A percentile compares a stretch with the other conserved stretches of the same genome.
phyloP scores from a whole-genome alignment of 2,113 vertebrate species.

The Fulmarus glacialis region DNA sequence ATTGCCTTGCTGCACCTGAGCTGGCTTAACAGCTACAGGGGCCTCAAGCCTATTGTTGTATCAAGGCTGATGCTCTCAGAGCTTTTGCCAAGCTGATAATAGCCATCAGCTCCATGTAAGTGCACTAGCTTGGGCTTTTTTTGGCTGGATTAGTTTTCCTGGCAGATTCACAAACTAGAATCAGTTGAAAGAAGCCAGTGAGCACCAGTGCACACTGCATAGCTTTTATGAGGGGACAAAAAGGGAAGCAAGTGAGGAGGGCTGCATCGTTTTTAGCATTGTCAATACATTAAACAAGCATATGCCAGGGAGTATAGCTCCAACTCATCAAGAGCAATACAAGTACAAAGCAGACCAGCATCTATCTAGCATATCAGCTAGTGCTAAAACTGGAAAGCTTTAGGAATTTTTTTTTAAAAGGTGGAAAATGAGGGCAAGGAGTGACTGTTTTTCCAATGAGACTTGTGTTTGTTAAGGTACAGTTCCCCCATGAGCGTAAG shows the following conservation, averaged over 20 bases:
- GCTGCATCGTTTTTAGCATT: neutral
- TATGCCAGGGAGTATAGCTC: neutral
- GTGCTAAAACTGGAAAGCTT: neutral
- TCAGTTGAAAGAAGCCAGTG: neutral
- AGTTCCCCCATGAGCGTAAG: neutral
- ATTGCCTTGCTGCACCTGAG: neutral
- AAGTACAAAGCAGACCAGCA: neutral
- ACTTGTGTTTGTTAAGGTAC: neutral
- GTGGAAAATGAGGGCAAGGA: neutral
- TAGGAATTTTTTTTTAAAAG: neutral
- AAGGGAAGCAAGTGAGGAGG: neutral
- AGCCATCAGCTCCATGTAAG: neutral
- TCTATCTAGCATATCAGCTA: neutral
- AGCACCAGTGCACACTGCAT: accelerated
- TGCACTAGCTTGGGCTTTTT: neutral
- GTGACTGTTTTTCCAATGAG: neutral
- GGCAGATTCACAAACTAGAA: neutral
- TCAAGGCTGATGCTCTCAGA: neutral
- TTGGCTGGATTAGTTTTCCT: neutral
- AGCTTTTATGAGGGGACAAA: neutral
- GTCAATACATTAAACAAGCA: neutral
- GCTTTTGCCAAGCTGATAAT: neutral
- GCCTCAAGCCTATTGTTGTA: accelerated
- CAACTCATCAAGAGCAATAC: neutral
- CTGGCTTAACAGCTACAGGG: neutral